phyloP scores from a whole-genome alignment of 2,797 vertebrate species.

The Centropyge bicolor region DNA sequence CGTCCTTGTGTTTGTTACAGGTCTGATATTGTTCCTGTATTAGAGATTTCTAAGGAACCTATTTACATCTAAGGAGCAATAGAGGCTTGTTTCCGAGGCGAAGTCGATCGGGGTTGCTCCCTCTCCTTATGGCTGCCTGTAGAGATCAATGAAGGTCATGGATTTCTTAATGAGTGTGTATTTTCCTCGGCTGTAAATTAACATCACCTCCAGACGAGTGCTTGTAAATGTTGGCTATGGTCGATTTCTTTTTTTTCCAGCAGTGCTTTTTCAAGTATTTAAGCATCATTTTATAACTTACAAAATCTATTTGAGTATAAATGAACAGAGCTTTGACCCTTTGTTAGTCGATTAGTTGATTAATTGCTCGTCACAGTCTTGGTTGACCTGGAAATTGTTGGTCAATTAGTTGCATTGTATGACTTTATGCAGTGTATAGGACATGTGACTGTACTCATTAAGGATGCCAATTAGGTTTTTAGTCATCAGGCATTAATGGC shows the following conservation, averaged over 20 bases:
- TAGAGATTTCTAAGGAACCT: background rate
- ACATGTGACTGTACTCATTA: conserved; percentile 25
- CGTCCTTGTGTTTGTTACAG: background rate
- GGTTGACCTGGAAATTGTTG: conserved; percentile 35
- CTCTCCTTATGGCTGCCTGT: background rate
- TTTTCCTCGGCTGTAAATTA: background rate
- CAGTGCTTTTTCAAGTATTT: background rate
- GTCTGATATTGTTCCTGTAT: background rate
- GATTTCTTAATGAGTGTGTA: background rate
- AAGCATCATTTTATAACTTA: background rate
- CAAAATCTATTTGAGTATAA: background rate
- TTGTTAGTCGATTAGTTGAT: conserved; percentile 12
- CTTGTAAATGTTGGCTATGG: background rate
- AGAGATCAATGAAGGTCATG: conserved; percentile 1
- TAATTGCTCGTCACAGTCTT: conserved; percentile 30
- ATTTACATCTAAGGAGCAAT: background rate
- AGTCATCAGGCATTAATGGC: background rate
- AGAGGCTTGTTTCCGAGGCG: background rate
- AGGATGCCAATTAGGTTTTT: conserved; percentile 12
- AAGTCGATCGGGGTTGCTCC: background rate
- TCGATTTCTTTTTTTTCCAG: background rate
- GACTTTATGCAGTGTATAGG: background rate
- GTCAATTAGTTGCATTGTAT: conserved; percentile 25
- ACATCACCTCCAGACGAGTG: background rate
- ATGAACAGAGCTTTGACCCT: background rate